These are phyloP conservation scores for Pithys albifrons DNA, from an alignment of 2,113 vertebrate species.

Conservation along the genomic window DNA sequence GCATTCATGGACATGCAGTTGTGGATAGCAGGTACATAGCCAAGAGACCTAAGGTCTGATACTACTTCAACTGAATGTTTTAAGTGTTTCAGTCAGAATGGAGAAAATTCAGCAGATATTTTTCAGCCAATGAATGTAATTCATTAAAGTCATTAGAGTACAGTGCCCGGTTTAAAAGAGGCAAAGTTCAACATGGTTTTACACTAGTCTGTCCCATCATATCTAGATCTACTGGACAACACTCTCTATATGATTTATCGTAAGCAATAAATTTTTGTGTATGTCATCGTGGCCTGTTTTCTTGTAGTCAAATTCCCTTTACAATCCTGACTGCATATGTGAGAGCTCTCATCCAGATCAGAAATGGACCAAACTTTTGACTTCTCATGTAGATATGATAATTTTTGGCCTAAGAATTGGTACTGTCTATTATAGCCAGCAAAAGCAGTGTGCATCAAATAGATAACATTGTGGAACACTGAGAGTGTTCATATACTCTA, in stretches of 20 bases:
- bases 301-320: not conserved
- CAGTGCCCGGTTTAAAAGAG: not conserved
- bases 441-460: not conserved
- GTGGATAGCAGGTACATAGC: not conserved
- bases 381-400: not conserved
- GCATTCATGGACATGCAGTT: not conserved
- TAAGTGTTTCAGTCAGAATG: not conserved
- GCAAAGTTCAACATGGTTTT: not conserved
- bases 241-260: not conserved
- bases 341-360: not conserved
- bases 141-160: not conserved
- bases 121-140: not conserved
- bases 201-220: not conserved
- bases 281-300: not conserved
- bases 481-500: not conserved
- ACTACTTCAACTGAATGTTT: not conserved
- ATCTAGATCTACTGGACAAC: not conserved
- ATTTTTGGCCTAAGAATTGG: not conserved
- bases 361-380: not conserved
- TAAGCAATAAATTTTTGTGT: not conserved
- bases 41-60: not conserved
- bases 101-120: not conserved
- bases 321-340: not conserved
- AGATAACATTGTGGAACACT: not conserved
- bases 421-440: not conserved